Conservation (phyloP, 2,888 invertebrate genomes). For the Epinotia ramella region DNA sequence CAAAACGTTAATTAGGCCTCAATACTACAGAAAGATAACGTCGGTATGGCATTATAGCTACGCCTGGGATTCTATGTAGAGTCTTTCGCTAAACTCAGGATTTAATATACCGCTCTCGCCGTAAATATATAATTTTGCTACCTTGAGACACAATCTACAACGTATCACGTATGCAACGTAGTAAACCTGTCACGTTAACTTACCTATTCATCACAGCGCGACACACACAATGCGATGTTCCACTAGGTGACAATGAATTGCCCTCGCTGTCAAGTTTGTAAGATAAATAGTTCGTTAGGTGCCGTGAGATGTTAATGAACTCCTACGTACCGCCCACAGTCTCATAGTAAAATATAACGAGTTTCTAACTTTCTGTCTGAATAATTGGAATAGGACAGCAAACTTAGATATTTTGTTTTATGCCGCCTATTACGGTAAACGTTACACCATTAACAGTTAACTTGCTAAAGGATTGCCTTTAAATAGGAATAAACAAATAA, state of each 20-base stretch:
- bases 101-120: too few species aligned
- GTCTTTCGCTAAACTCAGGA: too few species aligned
- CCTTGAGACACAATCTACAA: not conserved
- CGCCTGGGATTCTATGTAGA: too few species aligned
- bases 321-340: slow-evolving; percentile 1
- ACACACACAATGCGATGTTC: slow-evolving; percentile 31
- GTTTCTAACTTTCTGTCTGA: not conserved
- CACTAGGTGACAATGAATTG: slow-evolving; percentile 39
- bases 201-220: slow-evolving; percentile 38
- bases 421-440: not conserved
- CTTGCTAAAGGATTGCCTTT: not conserved
- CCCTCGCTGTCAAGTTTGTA: slow-evolving; percentile 42
- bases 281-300: slow-evolving; percentile 46
- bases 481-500: not conserved
- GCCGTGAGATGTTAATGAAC: slow-evolving; percentile 33
- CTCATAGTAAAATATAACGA: slow-evolving; percentile 17
- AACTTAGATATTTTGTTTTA: not conserved
- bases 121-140: too few species aligned
- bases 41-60: too few species aligned
- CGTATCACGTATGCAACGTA: not conserved
- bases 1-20: too few species aligned
- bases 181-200: slow-evolving; percentile 19
- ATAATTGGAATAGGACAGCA: not conserved
- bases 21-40: too few species aligned
- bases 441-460: not conserved